These are phyloP conservation scores for Nemapogon koenigi DNA, from an alignment of 2,888 invertebrate genomes.

Conservation along the genomic window DNA sequence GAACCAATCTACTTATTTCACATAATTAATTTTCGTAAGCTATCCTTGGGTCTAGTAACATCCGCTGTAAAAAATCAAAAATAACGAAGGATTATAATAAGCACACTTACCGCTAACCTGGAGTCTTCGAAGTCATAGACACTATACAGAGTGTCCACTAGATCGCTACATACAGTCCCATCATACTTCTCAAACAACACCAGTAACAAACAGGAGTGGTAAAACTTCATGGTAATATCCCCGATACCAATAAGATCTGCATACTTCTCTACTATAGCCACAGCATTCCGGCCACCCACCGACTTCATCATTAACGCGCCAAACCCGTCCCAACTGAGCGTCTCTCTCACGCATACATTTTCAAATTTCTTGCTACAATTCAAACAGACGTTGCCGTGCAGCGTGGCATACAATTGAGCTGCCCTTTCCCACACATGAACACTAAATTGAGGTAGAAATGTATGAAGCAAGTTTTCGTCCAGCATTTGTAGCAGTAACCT, in stretches of 20 bases:
- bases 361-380: constrained; percentile 63
- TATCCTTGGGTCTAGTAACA: too few species aligned
- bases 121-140: constrained; percentile 43
- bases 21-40: too few species aligned
- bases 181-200: constrained; percentile 50
- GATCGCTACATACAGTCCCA: constrained; percentile 28
- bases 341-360: constrained; percentile 46
- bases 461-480: constrained; percentile 61
- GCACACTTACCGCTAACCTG: constrained; percentile 35
- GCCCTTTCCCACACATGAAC: constrained; percentile 66
- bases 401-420: constrained; percentile 57
- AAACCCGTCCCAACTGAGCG: constrained; percentile 67
- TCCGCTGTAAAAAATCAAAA: too few species aligned
- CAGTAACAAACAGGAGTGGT: constrained; percentile 60
- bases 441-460: constrained; percentile 59
- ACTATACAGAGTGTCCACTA: constrained; percentile 45
- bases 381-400: constrained; percentile 65
- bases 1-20: too few species aligned
- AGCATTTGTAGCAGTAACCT: constrained; percentile 67
- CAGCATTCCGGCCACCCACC: constrained; percentile 63
- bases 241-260: constrained; percentile 60
- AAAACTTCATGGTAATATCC: constrained; percentile 67
- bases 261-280: constrained; percentile 63
- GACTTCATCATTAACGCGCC: constrained; percentile 66
- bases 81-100: too few species aligned